Conservation (phyloP, 1,140 invertebrate species). For the Meloidogyne chitwoodi region DNA sequence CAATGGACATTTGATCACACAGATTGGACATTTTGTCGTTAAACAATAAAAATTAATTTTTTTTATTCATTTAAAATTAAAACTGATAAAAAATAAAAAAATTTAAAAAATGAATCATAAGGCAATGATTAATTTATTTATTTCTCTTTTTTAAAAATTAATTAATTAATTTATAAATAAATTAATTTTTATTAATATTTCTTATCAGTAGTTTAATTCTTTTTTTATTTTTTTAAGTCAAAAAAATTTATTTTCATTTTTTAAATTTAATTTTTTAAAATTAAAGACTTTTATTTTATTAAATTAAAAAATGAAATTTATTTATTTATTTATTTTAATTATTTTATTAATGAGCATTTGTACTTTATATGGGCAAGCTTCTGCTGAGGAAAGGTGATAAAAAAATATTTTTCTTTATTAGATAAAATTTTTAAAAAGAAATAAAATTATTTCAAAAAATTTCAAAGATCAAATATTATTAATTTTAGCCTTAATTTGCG, state of each 20-base stretch:
- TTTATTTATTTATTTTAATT: neutral
- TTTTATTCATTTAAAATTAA: no score
- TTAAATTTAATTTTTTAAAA: neutral
- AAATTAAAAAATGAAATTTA: neutral
- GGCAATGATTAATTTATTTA: neutral
- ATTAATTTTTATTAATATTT: neutral
- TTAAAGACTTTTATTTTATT: neutral
- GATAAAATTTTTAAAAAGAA: no score
- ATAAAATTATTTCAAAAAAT: neutral
- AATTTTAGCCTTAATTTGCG: neutral
- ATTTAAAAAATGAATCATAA: neutral
- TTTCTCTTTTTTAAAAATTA: neutral
- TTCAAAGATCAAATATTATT: neutral
- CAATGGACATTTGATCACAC: no score
- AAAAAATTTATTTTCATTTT: neutral
- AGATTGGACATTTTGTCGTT: no score
- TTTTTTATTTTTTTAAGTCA: neutral
- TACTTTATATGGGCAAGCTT: neutral
- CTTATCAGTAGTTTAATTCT: neutral
- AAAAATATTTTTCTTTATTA: no score
- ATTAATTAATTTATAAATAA: no score
- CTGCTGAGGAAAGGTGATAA: neutral
- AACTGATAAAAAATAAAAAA: neutral
- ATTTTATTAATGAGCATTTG: neutral
- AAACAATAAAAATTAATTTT: no score